Percentiles rank a stretch among this genome's conserved stretches.
phyloP scores from a whole-genome alignment of 1,140 invertebrate genomes.

The Aporrectodea caliginosa region DNA sequence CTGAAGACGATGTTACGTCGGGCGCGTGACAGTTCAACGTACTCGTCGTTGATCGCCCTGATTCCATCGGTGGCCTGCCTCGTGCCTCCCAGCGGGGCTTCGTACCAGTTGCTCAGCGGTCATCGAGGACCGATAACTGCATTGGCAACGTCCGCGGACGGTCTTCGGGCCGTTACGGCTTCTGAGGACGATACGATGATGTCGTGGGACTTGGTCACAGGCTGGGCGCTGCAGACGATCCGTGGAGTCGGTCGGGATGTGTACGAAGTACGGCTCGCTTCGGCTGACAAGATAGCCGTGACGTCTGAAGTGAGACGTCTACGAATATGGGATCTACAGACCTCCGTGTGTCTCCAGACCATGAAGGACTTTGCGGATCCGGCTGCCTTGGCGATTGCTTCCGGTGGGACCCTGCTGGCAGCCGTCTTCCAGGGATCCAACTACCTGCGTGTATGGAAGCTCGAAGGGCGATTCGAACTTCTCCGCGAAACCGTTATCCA shows the following conservation, averaged over 20 bases:
- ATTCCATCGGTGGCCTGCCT: constrained; percentile 49
- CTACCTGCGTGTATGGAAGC: constrained; percentile 45
- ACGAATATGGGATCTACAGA: constrained; percentile 44
- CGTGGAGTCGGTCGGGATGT: constrained; percentile 44
- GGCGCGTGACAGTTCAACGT: constrained; percentile 42
- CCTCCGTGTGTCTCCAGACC: constrained; percentile 37
- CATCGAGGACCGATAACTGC: constrained; percentile 50
- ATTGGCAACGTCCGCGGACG: constrained; percentile 45
- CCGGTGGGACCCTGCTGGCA: constrained; percentile 43
- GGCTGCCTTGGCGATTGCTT: constrained; percentile 42
- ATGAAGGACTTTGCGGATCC: constrained; percentile 46
- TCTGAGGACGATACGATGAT: constrained; percentile 50
- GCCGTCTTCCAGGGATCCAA: constrained; percentile 48
- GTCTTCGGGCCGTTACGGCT: constrained; percentile 44
- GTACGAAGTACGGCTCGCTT: constrained; percentile 38
- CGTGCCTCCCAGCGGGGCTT: constrained; percentile 46
- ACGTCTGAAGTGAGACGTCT: constrained; percentile 45
- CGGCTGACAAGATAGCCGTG: constrained; percentile 40
- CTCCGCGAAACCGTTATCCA: constrained; percentile 30
- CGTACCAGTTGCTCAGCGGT: constrained; percentile 49
- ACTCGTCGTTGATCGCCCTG: too few relatives aligned
- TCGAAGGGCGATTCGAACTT: constrained; percentile 31
- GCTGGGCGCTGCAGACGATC: constrained; percentile 47
- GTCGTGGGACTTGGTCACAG: constrained; percentile 49
- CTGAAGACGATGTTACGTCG: constrained; percentile 41